Conservation (phyloP, 2,797 vertebrate species). For the Erithacus rubecula region DNA sequence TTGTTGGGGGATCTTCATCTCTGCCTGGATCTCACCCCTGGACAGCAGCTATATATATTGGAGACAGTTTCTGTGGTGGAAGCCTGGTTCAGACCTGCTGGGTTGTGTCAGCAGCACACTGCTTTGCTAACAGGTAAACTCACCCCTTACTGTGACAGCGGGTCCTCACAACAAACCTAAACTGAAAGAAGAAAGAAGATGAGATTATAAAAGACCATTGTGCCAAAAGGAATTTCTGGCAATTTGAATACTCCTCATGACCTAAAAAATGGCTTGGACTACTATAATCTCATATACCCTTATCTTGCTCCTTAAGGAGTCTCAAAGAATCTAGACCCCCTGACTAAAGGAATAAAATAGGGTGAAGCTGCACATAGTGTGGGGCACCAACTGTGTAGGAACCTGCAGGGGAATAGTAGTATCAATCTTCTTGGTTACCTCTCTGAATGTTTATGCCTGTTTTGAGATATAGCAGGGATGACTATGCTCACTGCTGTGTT, state of each 20-base stretch:
- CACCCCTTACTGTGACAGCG: background rate
- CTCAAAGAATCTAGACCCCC: background rate
- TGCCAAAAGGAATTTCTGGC: background rate
- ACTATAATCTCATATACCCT: background rate
- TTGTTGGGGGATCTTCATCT: slow-evolving; percentile 83
- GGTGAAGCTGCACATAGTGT: background rate
- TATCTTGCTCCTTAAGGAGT: background rate
- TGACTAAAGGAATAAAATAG: background rate
- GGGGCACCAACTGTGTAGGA: background rate
- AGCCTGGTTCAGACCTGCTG: slow-evolving; percentile 91
- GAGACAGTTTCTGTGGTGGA: slow-evolving; percentile 85
- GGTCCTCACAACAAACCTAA: background rate
- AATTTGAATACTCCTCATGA: background rate
- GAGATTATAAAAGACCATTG: background rate
- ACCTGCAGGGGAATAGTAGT: background rate
- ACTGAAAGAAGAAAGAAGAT: background rate
- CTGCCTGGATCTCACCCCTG: slow-evolving; percentile 91
- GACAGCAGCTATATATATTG: slow-evolving; percentile 90
- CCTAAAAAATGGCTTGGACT: background rate
- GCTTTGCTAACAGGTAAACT: slow-evolving; percentile 87
- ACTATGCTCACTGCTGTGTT: background rate
- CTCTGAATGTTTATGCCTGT: background rate
- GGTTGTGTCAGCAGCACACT: slow-evolving; percentile 92
- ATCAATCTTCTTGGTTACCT: background rate
- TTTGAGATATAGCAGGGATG: background rate